Percentiles rank a stretch among this genome's conserved stretches.
Conservation (phyloP, 2,888 invertebrate species). For the Chromoteleia sp. region DNA sequence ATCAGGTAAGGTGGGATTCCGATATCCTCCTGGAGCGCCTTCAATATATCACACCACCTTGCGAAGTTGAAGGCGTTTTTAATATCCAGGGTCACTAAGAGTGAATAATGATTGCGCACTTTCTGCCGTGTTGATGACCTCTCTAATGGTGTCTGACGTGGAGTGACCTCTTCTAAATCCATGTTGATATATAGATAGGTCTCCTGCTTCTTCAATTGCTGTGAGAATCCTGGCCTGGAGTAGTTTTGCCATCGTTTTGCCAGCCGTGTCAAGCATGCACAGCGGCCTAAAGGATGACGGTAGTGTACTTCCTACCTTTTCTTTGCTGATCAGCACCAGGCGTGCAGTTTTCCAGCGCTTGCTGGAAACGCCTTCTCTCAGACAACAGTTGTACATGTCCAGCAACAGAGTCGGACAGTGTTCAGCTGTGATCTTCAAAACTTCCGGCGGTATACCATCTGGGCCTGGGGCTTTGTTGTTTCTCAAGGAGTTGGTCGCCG, state of each 20-base stretch:
- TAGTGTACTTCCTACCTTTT: not conserved
- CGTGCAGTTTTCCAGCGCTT: not conserved
- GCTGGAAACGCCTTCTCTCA: conserved; percentile 38
- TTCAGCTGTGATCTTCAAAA: not conserved
- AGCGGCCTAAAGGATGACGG: conserved; percentile 49
- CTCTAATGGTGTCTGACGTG: no score
- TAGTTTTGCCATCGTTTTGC: not conserved
- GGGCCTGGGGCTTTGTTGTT: not conserved
- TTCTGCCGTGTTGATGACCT: no score
- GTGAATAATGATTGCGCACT: no score
- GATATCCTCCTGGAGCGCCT: no score
- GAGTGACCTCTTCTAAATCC: no score
- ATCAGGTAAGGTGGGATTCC: no score
- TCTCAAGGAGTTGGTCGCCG: not conserved
- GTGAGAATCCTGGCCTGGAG: not conserved
- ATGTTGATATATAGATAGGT: no score
- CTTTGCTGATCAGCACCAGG: conserved; percentile 15
- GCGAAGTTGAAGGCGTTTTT: no score
- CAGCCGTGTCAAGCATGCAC: conserved; percentile 58
- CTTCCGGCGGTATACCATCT: not conserved
- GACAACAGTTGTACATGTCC: conserved; percentile 40
- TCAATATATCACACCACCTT: no score
- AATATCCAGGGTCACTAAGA: no score
- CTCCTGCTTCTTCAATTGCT: conserved; percentile 8
- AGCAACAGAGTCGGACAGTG: conserved; percentile 6